These are phyloP conservation scores for Gadopsis bispinosus DNA, from an alignment of 2,797 vertebrate genomes.

Conservation along the genomic window DNA sequence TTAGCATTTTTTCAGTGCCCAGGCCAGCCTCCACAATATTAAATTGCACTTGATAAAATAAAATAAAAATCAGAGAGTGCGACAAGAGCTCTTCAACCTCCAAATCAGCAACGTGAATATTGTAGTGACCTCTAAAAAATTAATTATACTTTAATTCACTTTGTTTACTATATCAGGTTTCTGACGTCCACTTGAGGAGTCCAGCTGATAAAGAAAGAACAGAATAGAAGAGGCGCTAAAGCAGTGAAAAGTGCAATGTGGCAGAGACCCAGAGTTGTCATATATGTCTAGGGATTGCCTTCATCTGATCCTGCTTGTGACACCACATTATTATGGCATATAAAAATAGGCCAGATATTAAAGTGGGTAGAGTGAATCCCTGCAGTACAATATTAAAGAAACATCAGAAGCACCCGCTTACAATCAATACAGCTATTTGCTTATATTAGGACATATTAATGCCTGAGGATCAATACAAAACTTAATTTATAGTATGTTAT, in stretches of 20 bases:
- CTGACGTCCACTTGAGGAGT: conserved; percentile 39
- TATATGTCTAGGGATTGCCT: conserved; percentile 55
- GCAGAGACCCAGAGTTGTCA: conserved; percentile 29
- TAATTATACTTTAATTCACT: conserved; percentile 66
- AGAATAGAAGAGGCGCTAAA: conserved; percentile 12
- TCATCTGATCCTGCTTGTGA: conserved; percentile 62
- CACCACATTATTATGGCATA: conserved; percentile 68
- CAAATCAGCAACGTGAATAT: conserved; percentile 71
- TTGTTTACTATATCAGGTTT: conserved; percentile 64
- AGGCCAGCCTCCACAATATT: conserved; percentile 76
- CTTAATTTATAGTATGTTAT: conserved; percentile 55
- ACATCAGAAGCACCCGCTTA: conserved; percentile 43
- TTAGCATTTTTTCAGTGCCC: conserved; percentile 82
- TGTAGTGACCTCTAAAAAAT: conserved; percentile 54
- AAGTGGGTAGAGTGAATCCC: conserved; percentile 56
- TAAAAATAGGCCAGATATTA: conserved; percentile 69
- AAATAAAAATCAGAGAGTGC: conserved; percentile 71
- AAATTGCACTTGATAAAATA: conserved; percentile 81
- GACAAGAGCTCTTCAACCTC: conserved; percentile 70
- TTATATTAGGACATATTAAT: conserved; percentile 58
- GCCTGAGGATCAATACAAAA: conserved; percentile 60
- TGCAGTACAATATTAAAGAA: conserved; percentile 61
- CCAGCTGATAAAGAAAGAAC: conserved; percentile 30
- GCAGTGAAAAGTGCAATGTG: conserved; percentile 29
- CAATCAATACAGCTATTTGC: conserved; percentile 67